A percentile compares a stretch with the other conserved stretches of the same genome.
These are phyloP conservation scores for Dipodomys stephensi DNA, from an alignment of 2,113 vertebrate genomes.

Conservation along the genomic window DNA sequence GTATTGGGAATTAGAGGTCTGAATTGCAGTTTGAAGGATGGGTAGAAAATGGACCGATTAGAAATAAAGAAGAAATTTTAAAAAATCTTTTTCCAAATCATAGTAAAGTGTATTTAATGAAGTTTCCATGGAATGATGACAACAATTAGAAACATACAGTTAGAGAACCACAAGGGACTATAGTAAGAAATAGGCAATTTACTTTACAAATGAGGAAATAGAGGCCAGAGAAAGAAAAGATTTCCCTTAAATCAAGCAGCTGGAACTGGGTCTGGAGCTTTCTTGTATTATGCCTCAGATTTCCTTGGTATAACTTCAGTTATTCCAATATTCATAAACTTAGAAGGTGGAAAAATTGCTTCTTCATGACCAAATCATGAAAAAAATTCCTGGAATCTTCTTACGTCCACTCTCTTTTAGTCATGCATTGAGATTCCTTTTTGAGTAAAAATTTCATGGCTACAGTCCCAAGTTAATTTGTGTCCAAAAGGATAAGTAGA, in stretches of 20 bases:
- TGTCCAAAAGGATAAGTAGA: slow-evolving; percentile 54
- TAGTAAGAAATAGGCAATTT: background rate
- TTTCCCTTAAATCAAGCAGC: background rate
- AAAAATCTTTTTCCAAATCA: background rate
- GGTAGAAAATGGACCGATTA: background rate
- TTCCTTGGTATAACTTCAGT: slow-evolving; percentile 26
- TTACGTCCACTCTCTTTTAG: slow-evolving; percentile 33
- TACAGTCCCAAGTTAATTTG: slow-evolving; percentile 57
- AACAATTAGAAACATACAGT: background rate
- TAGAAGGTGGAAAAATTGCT: slow-evolving; percentile 39
- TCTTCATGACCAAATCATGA: slow-evolving; percentile 59
- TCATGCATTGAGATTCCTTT: slow-evolving; percentile 69
- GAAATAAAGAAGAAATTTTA: background rate
- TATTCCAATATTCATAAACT: slow-evolving; percentile 43
- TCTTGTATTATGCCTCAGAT: background rate
- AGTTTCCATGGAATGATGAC: background rate
- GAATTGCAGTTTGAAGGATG: background rate
- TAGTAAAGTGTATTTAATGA: slow-evolving; percentile 43
- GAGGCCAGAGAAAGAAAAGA: background rate
- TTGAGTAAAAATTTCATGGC: slow-evolving; percentile 37
- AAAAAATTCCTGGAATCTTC: slow-evolving; percentile 55
- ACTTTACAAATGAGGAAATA: background rate
- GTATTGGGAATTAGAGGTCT: background rate
- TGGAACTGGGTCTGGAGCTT: background rate
- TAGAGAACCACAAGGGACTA: background rate